Evolutionary conservation across 2,113 vertebrate species (phyloP).

Genomic region (Phaethornis superciliosus): DNA sequence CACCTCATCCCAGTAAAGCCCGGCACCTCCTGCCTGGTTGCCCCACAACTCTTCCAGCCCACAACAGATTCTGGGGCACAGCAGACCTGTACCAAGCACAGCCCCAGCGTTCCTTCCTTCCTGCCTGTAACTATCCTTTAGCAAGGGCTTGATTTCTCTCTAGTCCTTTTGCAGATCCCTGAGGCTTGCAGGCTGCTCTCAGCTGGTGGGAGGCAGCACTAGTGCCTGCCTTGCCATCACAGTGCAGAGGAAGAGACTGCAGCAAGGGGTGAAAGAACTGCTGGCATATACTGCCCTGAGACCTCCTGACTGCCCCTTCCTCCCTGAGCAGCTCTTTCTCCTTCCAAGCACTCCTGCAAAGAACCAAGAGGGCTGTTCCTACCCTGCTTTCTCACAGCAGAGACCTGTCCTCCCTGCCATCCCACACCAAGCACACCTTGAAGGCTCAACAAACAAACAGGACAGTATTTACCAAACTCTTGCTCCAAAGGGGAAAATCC

Average conservation of each 20-base stretch:
- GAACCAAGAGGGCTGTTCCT: neutral
- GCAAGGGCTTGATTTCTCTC: neutral
- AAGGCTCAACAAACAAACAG: neutral
- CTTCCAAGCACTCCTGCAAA: neutral
- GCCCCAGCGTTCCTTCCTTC: rapidly evolving
- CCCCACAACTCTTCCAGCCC: neutral
- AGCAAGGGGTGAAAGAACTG: neutral
- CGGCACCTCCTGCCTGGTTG: neutral
- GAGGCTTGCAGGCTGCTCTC: neutral
- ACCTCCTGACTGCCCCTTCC: neutral
- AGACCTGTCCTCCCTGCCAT: neutral
- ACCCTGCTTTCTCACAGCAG: neutral
- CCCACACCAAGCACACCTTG: rapidly evolving
- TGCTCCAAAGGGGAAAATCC: neutral
- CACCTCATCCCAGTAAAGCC: rapidly evolving
- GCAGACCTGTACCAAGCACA: neutral
- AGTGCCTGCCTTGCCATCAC: neutral
- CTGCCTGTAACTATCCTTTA: neutral
- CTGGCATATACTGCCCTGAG: neutral
- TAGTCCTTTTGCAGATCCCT: neutral
- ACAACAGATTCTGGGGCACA: neutral
- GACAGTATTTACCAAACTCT: neutral
- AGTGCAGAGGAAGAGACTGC: neutral
- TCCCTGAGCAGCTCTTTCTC: neutral
- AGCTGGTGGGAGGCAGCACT: neutral